Evolutionary conservation across 2,113 vertebrate genomes (phyloP), one percentile per base, ranked within the genome.

Genomic region (Lamprologus lemairii): DNA sequence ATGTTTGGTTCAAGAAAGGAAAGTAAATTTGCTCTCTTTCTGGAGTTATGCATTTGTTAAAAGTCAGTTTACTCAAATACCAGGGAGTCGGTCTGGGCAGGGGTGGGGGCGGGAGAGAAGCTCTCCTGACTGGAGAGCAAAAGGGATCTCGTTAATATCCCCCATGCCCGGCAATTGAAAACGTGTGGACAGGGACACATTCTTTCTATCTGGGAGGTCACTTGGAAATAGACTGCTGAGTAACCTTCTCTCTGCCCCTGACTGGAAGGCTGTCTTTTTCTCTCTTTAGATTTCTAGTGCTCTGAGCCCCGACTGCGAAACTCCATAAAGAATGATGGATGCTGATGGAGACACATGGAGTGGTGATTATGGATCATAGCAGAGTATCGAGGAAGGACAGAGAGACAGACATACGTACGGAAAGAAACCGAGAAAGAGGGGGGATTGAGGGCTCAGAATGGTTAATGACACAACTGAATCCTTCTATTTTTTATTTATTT

Each of bases 321-420:
- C 86, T 93, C 92, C 93, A 93, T 93, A 89, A 94, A 90, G 91
- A 89, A 83, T 94, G 93, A 95, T 93, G 92, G 92, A 95, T 95
- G 94, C 83, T 94, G 91, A 94, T 94, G 93, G 87, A 91, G 90
- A 93, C 91, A 87, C 89, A 84, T 84, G 19, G 85, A 90, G 92
- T 79, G 92, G 93, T 94, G 93, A 95, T 95, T 95, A 95, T 92
- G 91, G 93, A 94, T 92, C 94, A 94, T 94, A 80, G 54, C 53
- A 14, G 90, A 91, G 89, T 75, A 89, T 90, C 45, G 51, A 82
- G 86, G 83, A 89, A 89, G 93, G 91, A 93, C 90, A 45, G 82
- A 79, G 65, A 89, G 58, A 89, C 73, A 73, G 83, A 91, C 82
- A 53, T 75, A 83, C 12, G 13, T 63, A 83, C 16, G 12, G 80